Percentiles rank a stretch among this genome's conserved stretches.
Evolutionary conservation across 2,797 vertebrate genomes (phyloP).

Genomic region (Lacerta agilis): DNA sequence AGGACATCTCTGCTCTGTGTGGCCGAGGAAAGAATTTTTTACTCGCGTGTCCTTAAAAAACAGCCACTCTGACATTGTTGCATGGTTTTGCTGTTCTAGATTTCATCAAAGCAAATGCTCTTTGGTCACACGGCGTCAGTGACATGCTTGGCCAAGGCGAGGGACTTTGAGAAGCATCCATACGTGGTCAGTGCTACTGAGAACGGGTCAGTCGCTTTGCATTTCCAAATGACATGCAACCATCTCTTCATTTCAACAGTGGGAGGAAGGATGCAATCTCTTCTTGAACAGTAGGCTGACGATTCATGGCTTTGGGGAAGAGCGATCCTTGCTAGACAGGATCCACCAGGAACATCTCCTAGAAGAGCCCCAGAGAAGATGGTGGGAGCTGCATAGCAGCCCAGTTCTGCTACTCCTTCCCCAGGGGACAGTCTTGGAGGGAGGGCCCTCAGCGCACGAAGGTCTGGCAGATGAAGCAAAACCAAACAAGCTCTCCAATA

Average conservation of each 20-base stretch:
- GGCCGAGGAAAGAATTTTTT: background rate
- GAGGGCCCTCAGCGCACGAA: background rate
- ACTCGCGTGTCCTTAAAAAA: background rate
- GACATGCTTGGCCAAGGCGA: conserved; percentile 82
- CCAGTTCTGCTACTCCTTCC: background rate
- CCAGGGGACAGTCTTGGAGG: background rate
- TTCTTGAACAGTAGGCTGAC: background rate
- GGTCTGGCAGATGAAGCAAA: background rate
- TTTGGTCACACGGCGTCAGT: conserved; percentile 81
- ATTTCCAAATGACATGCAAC: conserved; percentile 16
- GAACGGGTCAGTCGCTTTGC: conserved; percentile 79
- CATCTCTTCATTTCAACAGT: background rate
- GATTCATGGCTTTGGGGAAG: too few relatives aligned
- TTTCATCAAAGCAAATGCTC: conserved; percentile 79
- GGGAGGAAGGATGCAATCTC: background rate
- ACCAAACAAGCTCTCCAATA: background rate
- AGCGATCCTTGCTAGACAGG: background rate
- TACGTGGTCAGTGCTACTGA: conserved; percentile 82
- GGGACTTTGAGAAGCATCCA: conserved; percentile 83
- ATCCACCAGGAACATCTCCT: too few relatives aligned
- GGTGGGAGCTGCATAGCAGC: background rate
- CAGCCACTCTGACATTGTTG: background rate
- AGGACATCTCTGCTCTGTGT: background rate
- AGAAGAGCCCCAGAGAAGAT: background rate
- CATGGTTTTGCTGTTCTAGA: conserved; percentile 68